Evolutionary conservation across 1,140 invertebrate species (phyloP).

Genomic region (Brachionus koreanus): DNA sequence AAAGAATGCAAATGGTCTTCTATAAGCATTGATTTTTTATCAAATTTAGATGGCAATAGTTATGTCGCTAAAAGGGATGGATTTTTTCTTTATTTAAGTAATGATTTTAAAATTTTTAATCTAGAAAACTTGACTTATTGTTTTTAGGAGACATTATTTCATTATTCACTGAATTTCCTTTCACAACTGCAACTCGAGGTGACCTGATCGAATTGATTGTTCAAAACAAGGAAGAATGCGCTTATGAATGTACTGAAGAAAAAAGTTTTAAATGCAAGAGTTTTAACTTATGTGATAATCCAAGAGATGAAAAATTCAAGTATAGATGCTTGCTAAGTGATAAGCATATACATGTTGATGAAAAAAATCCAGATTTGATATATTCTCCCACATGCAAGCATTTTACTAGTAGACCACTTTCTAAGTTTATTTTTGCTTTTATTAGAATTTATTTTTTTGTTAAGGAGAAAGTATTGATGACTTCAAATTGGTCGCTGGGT

Average conservation of each 20-base stretch:
- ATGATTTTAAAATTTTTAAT: background rate
- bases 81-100: background rate
- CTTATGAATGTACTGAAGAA: conserved; percentile 1
- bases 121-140: background rate
- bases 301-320: background rate
- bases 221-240: conserved; percentile 1
- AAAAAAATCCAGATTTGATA: conserved; percentile 1
- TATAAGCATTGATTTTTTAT: background rate
- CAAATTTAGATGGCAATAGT: background rate
- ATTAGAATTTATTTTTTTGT: background rate
- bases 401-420: background rate
- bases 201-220: background rate
- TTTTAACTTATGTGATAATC: conserved; percentile 23
- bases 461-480: conserved; percentile 34
- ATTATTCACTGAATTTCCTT: conserved; percentile 12
- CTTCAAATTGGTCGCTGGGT: background rate
- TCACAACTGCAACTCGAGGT: background rate
- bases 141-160: conserved; percentile 7
- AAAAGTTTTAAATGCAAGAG: conserved; percentile 35
- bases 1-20: conserved; percentile 43
- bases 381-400: conserved; percentile 20
- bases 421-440: background rate
- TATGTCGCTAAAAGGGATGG: conserved; percentile 18
- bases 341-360: background rate
- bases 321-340: conserved; percentile 31